phyloP scores from a whole-genome alignment of 1,140 invertebrate genomes.

The Metaphire vulgaris region DNA sequence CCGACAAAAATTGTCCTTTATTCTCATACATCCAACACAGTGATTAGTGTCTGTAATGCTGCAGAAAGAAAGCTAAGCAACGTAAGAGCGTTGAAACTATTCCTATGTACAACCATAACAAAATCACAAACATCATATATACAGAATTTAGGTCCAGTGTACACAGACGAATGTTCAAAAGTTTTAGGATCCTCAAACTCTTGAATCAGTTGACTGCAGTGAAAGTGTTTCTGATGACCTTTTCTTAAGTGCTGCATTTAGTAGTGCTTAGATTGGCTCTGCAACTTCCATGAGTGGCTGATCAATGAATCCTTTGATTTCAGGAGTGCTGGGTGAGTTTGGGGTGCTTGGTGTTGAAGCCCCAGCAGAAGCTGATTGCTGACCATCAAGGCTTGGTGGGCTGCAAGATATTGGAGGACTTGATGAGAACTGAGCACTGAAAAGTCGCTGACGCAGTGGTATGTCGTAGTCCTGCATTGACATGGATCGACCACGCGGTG shows the following conservation, averaged over 20 bases:
- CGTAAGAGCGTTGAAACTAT: too few species aligned
- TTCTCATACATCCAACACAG: too few species aligned
- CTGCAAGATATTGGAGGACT: slow-evolving; percentile 9
- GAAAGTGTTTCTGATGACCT: too few species aligned
- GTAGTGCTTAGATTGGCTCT: not conserved
- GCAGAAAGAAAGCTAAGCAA: too few species aligned
- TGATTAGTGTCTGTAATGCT: too few species aligned
- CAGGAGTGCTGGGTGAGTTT: not conserved
- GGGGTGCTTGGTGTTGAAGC: not conserved
- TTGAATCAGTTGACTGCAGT: not conserved
- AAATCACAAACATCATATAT: too few species aligned
- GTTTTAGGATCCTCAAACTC: not conserved
- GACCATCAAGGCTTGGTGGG: slow-evolving; percentile 1
- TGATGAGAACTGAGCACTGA: slow-evolving; percentile 16
- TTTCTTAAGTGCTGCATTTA: not conserved
- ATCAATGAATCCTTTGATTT: not conserved
- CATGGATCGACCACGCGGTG: slow-evolving; percentile 48
- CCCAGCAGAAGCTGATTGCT: not conserved
- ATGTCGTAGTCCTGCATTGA: slow-evolving; percentile 76
- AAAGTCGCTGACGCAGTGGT: slow-evolving; percentile 47
- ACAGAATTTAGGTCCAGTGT: not conserved
- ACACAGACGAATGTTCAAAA: not conserved
- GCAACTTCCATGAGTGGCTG: not conserved
- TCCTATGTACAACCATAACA: too few species aligned
- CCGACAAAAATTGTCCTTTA: too few species aligned